These are phyloP conservation scores for Agrotis puta DNA, from an alignment of 2,888 invertebrate species.

Conservation along the genomic window DNA sequence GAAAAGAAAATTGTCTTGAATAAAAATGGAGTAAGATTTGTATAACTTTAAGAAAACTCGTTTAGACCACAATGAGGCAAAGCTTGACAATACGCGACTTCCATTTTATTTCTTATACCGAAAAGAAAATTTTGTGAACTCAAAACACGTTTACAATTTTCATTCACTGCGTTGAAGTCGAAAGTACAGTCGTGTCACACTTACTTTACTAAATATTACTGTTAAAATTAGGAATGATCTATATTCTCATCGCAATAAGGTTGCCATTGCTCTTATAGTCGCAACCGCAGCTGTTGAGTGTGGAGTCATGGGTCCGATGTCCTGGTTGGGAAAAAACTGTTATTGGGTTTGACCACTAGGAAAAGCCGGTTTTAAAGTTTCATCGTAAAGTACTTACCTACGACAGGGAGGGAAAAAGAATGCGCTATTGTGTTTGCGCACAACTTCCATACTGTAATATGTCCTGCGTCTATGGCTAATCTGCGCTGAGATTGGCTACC, in stretches of 20 bases:
- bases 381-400: too few species aligned
- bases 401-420: too few species aligned
- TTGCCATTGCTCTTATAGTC: too few species aligned
- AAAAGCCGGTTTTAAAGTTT: too few species aligned
- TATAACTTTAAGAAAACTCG: slow-evolving; percentile 44
- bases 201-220: not conserved
- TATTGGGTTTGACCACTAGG: too few species aligned
- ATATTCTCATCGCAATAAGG: not conserved
- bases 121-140: slow-evolving; percentile 64
- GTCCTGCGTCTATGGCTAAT: too few species aligned
- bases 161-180: slow-evolving; percentile 45
- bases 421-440: too few species aligned
- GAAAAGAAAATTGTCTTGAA: slow-evolving; percentile 40
- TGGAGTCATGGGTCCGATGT: too few species aligned
- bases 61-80: slow-evolving; percentile 52
- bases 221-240: not conserved
- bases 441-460: too few species aligned
- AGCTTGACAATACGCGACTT: slow-evolving; percentile 48
- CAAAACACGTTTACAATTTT: slow-evolving; percentile 62
- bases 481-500: too few species aligned
- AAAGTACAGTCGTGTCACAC: not conserved
- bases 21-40: slow-evolving; percentile 27
- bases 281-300: too few species aligned
- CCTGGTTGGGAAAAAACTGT: too few species aligned
- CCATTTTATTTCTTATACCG: slow-evolving; percentile 43